Evolutionary conservation across 2,113 vertebrate species (phyloP), one percentile per base, ranked within the genome.

Genomic region (Aptenodytes forsteri): DNA sequence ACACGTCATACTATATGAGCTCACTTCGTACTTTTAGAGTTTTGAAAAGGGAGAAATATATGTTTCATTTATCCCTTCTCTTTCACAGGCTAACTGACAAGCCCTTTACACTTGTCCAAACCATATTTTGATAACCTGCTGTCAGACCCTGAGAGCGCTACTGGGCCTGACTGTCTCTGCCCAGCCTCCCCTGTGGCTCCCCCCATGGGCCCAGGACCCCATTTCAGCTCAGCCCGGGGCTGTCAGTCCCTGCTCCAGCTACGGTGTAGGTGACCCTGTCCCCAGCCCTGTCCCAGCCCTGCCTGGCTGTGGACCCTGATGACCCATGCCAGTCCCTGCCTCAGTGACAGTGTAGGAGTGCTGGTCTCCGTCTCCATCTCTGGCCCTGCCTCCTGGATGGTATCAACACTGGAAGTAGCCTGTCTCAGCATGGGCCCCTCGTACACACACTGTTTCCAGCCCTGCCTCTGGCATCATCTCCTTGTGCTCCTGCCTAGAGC

Each of bases 201-300:
- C 9, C 1, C 0, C 1, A 11, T 5, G 13, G 30, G 26, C 19
- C 36, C 25, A 30, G 30, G 62, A 71, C 19, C 5, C 27, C n/a
- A 26, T 47, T 77, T 42, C 64, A 69, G 65, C 44, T 78, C 4
- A 0, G 14, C 14, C 21, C 4, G 4, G 49, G 38, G 23, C 34
- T 40, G 20, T 15, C 42, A 54, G 27, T n/a, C n/a, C n/a, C n/a
- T n/a, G n/a, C n/a, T n/a, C n/a, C n/a, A n/a, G n/a, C n/a, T n/a
- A n/a, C n/a, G n/a, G n/a, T n/a, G n/a, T n/a, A n/a, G n/a, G n/a
- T n/a, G n/a, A n/a, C n/a, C n/a, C n/a, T n/a, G n/a, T n/a, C n/a
- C n/a, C n/a, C n/a, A n/a, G n/a, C n/a, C n/a, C n/a, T n/a, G n/a
- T n/a, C n/a, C n/a, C n/a, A n/a, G n/a, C n/a, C n/a, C n/a, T n/a